Base-by-base conservation (phyloP, 2,888 invertebrate genomes). In the Ornithoptera alexandrae region DNA sequence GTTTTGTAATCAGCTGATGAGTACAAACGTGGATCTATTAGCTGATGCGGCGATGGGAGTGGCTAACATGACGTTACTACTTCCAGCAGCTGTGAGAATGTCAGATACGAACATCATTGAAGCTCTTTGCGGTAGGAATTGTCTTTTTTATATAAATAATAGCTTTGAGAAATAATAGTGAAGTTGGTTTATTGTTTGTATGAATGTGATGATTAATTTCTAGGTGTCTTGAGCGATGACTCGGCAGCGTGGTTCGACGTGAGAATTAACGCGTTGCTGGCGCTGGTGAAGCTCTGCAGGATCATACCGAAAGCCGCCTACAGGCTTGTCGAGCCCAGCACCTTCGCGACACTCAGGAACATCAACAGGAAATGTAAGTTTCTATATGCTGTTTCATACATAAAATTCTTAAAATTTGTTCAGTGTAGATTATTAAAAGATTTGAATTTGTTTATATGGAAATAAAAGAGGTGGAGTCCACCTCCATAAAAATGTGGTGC, bases 31-130 rank as follows among this genome's bases (percentile, higher is more conserved):
- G 72, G 89, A 88, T 0, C 73, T 90, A 39, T 72, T 92, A 0
- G 88, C 90, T 0, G 92, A 92, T 50, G 90, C 92, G 0, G 92
- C 92, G 0, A 85, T 91, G 86, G 92, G 91, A 0, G 90, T 92
- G 0, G 88, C 90, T 71, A 92, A 92, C 74, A 92, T 92, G 92
- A 91, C 91, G 53, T 85, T 88, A 46, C 76, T 91, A 1, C 71
- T 90, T 39, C 86, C 89, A 0, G 83, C 92, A 0, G 92, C 91
- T 10, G 86, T 89, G 2, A 82, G 90, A 53, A 92, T 92, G 92
- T 87, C 85, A 0, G 91, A 92, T 65, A 90, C 92, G 0, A 91
- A 89, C 64, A 85, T 92, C 65, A 89, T 91, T 61, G 92, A 92
- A 72, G 87, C 88, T 0, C 76, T 92, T 2, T 87, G 89, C 71